Evolutionary conservation across 2,888 invertebrate genomes (phyloP).

Genomic region (Philonicus albiceps): DNA sequence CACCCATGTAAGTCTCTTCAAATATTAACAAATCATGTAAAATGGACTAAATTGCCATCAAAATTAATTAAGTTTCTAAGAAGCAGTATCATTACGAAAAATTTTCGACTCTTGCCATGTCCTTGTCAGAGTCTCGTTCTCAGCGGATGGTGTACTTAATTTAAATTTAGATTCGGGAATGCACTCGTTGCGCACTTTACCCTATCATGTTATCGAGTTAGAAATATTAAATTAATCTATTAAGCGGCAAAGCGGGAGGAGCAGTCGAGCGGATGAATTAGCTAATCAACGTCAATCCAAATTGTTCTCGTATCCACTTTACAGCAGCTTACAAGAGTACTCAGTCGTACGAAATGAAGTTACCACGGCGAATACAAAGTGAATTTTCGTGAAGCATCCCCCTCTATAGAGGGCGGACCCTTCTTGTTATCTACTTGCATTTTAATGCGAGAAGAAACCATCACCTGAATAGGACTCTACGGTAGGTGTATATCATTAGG

Average conservation of each 20-base stretch:
- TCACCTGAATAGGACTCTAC: background rate
- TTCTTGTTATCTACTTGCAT: constrained; percentile 8
- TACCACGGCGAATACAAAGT: constrained; percentile 22
- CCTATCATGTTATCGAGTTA: background rate
- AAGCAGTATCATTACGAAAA: background rate
- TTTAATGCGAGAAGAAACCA: background rate
- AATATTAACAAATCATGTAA: background rate
- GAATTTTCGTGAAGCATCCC: constrained; percentile 11
- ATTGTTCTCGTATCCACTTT: constrained; percentile 17
- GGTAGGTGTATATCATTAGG: background rate
- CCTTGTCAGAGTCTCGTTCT: background rate
- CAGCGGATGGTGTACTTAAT: background rate
- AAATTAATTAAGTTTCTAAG: background rate
- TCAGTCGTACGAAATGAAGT: constrained; percentile 19
- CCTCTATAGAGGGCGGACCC: background rate
- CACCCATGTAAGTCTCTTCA: background rate
- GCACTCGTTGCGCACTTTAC: background rate
- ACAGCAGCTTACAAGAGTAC: background rate
- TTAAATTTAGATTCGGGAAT: background rate
- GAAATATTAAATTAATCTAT: constrained; percentile 15
- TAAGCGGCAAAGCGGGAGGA: background rate
- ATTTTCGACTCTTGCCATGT: background rate
- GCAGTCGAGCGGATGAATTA: background rate
- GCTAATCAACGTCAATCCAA: constrained; percentile 17
- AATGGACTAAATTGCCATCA: background rate